A percentile compares a stretch with the other conserved stretches of the same genome.
phyloP scores from a whole-genome alignment of 1,140 invertebrate genomes.

The Nephotettix cincticeps region DNA sequence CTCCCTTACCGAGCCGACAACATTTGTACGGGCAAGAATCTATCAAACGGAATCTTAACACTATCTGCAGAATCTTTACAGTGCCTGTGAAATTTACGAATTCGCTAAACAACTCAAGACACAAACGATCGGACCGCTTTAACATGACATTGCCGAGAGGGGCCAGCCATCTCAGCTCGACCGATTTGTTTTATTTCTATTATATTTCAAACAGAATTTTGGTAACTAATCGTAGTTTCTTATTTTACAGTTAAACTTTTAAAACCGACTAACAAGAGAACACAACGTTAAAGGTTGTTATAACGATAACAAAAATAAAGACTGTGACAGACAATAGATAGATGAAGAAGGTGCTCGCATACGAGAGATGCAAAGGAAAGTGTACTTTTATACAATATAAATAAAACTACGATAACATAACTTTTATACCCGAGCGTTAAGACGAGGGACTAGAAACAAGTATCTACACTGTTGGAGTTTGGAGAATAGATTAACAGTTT shows the following conservation, averaged over 20 bases:
- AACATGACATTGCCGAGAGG: neutral
- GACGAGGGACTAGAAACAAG: slow-evolving; percentile 28
- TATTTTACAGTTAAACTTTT: slow-evolving; percentile 11
- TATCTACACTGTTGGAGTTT: slow-evolving; percentile 16
- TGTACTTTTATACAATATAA: slow-evolving; percentile 23
- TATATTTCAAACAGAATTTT: slow-evolving; percentile 25
- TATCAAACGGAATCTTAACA: neutral
- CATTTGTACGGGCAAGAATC: slow-evolving; percentile 3
- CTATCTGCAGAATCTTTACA: too few species aligned
- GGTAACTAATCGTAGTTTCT: slow-evolving; percentile 26
- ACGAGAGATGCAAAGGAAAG: slow-evolving; percentile 21
- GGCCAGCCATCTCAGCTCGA: slow-evolving; percentile 20
- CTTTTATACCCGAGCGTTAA: slow-evolving; percentile 13
- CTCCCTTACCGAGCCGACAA: slow-evolving; percentile 15
- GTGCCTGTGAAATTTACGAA: too few species aligned
- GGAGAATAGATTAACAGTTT: slow-evolving; percentile 14
- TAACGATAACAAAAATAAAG: neutral
- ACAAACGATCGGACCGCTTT: neutral
- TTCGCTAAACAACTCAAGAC: neutral
- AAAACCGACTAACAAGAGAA: slow-evolving; percentile 8
- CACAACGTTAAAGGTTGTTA: neutral
- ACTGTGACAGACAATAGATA: slow-evolving; percentile 13
- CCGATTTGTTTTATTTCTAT: neutral
- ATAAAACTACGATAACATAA: slow-evolving; percentile 18
- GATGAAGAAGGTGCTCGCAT: slow-evolving; percentile 18